Evolutionary conservation across 2,797 vertebrate genomes (phyloP).

Genomic region (Chromis chromis): DNA sequence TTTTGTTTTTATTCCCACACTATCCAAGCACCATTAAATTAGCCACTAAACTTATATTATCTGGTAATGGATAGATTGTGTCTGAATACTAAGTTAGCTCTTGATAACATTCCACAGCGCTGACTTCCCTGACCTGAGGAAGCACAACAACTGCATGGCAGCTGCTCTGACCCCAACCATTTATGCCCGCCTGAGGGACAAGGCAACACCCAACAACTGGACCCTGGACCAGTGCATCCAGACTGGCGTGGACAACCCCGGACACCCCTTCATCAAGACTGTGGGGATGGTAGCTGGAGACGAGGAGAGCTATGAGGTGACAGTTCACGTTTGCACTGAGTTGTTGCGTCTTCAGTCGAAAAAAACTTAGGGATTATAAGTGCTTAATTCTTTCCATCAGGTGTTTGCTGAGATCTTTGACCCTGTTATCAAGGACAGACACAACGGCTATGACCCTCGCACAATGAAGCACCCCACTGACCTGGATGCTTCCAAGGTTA

Average conservation of each 20-base stretch:
- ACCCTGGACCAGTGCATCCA: constrained; percentile 95
- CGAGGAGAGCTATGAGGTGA: constrained; percentile 93
- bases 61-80: background rate
- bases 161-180: constrained; percentile 88
- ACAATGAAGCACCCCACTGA: constrained; percentile 92
- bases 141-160: constrained; percentile 96
- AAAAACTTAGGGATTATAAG: background rate
- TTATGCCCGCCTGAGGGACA: constrained; percentile 89
- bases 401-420: constrained; percentile 93
- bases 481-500: constrained; percentile 93
- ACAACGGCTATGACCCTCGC: constrained; percentile 91
- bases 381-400: constrained; percentile 62
- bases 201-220: constrained; percentile 87
- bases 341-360: background rate
- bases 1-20: background rate
- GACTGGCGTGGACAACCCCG: constrained; percentile 94
- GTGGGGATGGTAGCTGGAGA: constrained; percentile 97
- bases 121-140: constrained; percentile 93
- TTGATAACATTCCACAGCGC: constrained; percentile 77
- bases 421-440: constrained; percentile 91
- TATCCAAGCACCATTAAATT: background rate
- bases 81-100: background rate
- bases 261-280: constrained; percentile 96
- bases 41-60: background rate
- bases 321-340: background rate